Evolutionary conservation across 2,113 vertebrate genomes (phyloP), one percentile per base, ranked within the genome.

Genomic region (Calyptommatus sinebrachiatus): DNA sequence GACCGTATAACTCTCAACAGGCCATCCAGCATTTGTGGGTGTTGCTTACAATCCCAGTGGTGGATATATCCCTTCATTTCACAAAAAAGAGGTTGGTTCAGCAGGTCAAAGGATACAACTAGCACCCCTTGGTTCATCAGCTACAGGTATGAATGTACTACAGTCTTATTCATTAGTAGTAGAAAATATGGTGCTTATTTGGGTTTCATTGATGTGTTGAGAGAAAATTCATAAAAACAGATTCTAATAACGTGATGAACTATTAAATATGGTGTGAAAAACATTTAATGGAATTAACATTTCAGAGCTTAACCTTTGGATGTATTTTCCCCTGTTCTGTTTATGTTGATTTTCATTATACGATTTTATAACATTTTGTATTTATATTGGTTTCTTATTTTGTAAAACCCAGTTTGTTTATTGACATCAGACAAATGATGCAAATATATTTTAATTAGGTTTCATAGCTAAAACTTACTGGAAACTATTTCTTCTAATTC

Each of bases 81-180:
- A 97, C 85, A 99, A 99, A 94, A 99, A 97, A 90, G 97, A 99
- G 89, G 95, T 96, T 85, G 97, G 96, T 72, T 97, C 98, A 31
- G 94, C 97, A 77, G 98, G 97, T 78, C 98, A 99, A 84, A 95
- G 97, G 88, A 96, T 98, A 90, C 98, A 99, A 68, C 94, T 98
- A 0, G 97, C 96, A 24, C 95, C 97, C 61, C 85, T 97, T 45
- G 94, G 91, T 69, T 88, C 94, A 10, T 87, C 95, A 46, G 84
- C 95, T 72, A 83, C 96, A 67, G 96, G 98, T 99, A 93, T 90
- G 95, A 26, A 22, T n/a, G 7, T 9, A 35, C 14, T 29, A 71
- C 5, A 46, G 57, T 62, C 9, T 68, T 20, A 18, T 35, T 41
- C 0, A 1, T 41, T 41, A 20, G 50, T 46, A 24, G 9, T 60